A percentile compares a stretch with the other conserved stretches of the same genome.
phyloP scores from a whole-genome alignment of 92 coral and sea anemone species.

The Porites cylindrica region DNA sequence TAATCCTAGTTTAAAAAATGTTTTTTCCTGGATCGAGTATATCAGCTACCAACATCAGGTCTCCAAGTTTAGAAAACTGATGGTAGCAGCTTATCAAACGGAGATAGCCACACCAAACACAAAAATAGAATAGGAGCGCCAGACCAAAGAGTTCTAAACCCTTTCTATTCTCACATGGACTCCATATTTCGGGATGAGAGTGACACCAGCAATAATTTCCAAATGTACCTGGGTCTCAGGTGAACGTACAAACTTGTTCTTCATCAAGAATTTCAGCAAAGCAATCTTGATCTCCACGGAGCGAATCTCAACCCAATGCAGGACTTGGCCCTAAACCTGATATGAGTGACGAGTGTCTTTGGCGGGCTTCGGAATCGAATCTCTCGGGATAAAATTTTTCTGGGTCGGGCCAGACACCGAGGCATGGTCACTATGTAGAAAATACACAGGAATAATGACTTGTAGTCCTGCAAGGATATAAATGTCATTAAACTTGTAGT shows the following conservation, averaged over 20 bases:
- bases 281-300: conserved; percentile 55
- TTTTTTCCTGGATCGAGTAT: no score
- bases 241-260: conserved; percentile 68
- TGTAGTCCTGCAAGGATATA: conserved; percentile 53
- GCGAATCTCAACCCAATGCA: conserved; percentile 71
- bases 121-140: background rate
- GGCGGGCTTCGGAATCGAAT: conserved; percentile 58
- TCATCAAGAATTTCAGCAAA: conserved; percentile 51
- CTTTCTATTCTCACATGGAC: conserved; percentile 39
- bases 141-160: background rate
- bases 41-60: no score
- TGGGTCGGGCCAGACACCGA: conserved; percentile 48
- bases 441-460: conserved; percentile 57
- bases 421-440: conserved; percentile 58
- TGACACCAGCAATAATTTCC: conserved; percentile 46
- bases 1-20: no score
- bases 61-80: no score
- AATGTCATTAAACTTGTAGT: conserved; percentile 48
- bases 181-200: conserved; percentile 48
- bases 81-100: no score
- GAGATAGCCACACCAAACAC: background rate
- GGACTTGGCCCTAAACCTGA: conserved; percentile 65
- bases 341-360: conserved; percentile 50
- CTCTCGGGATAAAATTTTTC: conserved; percentile 77
- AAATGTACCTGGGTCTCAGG: conserved; percentile 75